Percentiles rank a stretch among this genome's conserved stretches.
These are phyloP conservation scores for Drosophila quasianomalipes DNA, from an alignment of 2,888 invertebrate species.

Conservation along the genomic window DNA sequence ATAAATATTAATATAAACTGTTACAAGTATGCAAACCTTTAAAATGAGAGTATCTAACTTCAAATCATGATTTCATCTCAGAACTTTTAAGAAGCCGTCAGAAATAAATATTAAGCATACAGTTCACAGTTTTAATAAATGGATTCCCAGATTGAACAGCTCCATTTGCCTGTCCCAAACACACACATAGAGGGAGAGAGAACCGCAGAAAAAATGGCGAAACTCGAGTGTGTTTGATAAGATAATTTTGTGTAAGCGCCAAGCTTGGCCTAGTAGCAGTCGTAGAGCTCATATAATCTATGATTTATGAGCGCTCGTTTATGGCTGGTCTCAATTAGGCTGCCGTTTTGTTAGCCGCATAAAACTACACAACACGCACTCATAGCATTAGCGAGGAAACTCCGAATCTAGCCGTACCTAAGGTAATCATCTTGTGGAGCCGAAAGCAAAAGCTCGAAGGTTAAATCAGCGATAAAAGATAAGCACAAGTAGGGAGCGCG, in stretches of 20 bases:
- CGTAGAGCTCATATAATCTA: conserved; percentile 58
- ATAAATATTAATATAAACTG: not conserved
- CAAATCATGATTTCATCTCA: too few relatives aligned
- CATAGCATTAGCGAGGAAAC: conserved; percentile 56
- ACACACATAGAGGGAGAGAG: not conserved
- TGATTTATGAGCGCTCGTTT: conserved; percentile 72
- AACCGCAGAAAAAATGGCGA: not conserved
- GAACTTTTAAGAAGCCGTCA: not conserved
- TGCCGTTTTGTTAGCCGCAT: conserved; percentile 74
- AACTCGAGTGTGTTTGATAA: conserved; percentile 22
- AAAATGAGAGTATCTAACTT: not conserved
- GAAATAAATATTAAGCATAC: not conserved
- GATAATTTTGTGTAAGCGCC: conserved; percentile 44
- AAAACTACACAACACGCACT: conserved; percentile 71
- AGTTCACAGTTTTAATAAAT: not conserved
- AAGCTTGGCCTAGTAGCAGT: conserved; percentile 4
- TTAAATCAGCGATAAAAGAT: conserved; percentile 77
- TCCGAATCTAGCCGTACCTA: conserved; percentile 14
- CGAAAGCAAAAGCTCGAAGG: conserved; percentile 59
- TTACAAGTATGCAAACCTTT: not conserved
- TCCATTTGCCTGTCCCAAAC: conserved; percentile 3
- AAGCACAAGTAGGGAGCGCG: conserved; percentile 47
- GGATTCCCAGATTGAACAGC: not conserved
- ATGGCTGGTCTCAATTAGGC: conserved; percentile 74
- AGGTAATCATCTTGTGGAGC: conserved; percentile 51